A percentile compares a stretch with the other conserved stretches of the same genome.
These are phyloP conservation scores for Temnothorax unifasciatus DNA, from an alignment of 2,888 invertebrate species.

Conservation along the genomic window DNA sequence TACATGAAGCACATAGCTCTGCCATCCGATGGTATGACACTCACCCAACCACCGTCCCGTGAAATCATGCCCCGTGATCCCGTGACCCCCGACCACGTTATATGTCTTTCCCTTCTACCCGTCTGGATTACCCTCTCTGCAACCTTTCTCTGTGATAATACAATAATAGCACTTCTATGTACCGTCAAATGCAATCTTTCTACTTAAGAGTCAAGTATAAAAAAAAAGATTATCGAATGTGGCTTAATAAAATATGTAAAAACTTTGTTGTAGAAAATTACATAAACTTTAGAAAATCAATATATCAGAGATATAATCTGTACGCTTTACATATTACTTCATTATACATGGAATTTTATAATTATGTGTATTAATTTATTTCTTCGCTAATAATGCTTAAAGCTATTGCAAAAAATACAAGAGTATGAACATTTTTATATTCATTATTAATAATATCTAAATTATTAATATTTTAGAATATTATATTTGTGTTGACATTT, in stretches of 20 bases:
- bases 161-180: constrained; percentile 9
- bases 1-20: constrained; percentile 79
- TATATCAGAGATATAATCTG: neutral
- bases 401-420: neutral
- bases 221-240: neutral
- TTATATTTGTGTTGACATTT: neutral
- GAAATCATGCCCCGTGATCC: constrained; percentile 84
- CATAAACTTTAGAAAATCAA: neutral
- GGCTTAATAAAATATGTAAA: neutral
- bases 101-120: constrained; percentile 48
- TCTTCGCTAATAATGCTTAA: neutral
- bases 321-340: neutral
- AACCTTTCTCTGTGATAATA: constrained; percentile 37
- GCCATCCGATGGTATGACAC: constrained; percentile 81
- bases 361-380: neutral
- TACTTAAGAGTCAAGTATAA: neutral
- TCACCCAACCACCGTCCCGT: constrained; percentile 83
- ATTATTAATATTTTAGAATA: neutral
- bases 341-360: neutral
- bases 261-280: neutral
- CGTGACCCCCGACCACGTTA: constrained; percentile 65
- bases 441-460: neutral
- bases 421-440: neutral
- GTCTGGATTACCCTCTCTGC: constrained; percentile 46
- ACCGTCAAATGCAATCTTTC: constrained; percentile 9